phyloP scores from a whole-genome alignment of 2,888 invertebrate genomes.

The Drosophila pseudotakahashii region DNA sequence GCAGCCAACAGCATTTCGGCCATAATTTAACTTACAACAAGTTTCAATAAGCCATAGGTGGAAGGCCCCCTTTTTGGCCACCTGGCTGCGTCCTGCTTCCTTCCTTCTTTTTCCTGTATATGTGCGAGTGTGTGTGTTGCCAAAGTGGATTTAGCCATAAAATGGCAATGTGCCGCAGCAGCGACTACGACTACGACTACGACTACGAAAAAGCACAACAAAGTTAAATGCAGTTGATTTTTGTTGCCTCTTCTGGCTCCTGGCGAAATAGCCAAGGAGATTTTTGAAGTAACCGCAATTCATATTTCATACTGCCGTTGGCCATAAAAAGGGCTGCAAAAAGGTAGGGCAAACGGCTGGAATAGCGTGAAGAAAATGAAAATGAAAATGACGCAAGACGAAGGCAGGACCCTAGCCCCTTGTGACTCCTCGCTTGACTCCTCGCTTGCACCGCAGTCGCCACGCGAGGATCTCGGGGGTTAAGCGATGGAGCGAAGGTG shows the following conservation, averaged over 20 bases:
- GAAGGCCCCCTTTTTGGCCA: slow-evolving; percentile 42
- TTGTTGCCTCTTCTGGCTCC: slow-evolving; percentile 38
- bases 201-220: slow-evolving; percentile 64
- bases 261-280: slow-evolving; percentile 30
- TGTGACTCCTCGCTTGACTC: slow-evolving; percentile 59
- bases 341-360: slow-evolving; percentile 46
- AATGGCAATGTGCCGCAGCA: slow-evolving; percentile 63
- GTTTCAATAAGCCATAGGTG: slow-evolving; percentile 72
- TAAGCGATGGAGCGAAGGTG: slow-evolving; percentile 41
- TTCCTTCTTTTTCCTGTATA: slow-evolving; percentile 1
- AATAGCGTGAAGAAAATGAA: slow-evolving; percentile 68
- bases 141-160: slow-evolving; percentile 78
- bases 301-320: slow-evolving; percentile 74
- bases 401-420: slow-evolving; percentile 33
- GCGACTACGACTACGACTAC: slow-evolving; percentile 48
- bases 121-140: slow-evolving; percentile 33
- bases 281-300: slow-evolving; percentile 74
- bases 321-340: slow-evolving; percentile 55
- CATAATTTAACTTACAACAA: slow-evolving; percentile 79
- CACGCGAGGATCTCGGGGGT: slow-evolving; percentile 29
- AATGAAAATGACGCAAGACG: slow-evolving; percentile 55
- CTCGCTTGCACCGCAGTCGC: slow-evolving; percentile 23
- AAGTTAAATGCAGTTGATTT: slow-evolving; percentile 75
- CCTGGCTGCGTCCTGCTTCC: slow-evolving; percentile 23
- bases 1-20: slow-evolving; percentile 61